Evolutionary conservation across 2,888 invertebrate genomes (phyloP), one percentile per base, ranked within the genome.

Genomic region (Brenthis ino): DNA sequence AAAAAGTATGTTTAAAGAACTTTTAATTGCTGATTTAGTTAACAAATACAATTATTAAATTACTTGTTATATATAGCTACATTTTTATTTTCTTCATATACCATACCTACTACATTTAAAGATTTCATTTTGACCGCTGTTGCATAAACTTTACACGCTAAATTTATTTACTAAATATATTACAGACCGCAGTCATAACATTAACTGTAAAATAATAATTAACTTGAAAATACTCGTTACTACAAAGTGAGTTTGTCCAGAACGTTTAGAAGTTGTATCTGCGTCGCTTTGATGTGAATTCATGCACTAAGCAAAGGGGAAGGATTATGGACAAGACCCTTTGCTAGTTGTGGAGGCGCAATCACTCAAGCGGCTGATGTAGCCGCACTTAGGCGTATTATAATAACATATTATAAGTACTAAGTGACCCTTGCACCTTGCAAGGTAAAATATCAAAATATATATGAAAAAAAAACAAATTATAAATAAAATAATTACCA

Each of bases 241-340:
- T 50, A 50, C 50, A 16, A 24, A 58, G 64, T 65, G 55, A 63
- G 68, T 67, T 67, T 66, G 67, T 65, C 72, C 69, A 58, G 69
- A 57, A 78, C 81, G 85, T 82, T 81, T 79, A 78, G 75, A 81
- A 85, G 85, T 84, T 85, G 84, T 86, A 86, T 86, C 84, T 80
- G 80, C 76, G 78, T 81, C 80, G 80, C 89, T 90, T 90, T 90
- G 89, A 91, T 87, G 89, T 89, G 81, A 83, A 81, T 76, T 78
- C 80, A 84, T 82, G 82, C 82, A 79, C 78, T 77, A 72, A 76
- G 80, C 78, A 78, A 80, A 80, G 80, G 82, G 82, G 82, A 80
- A 75, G 79, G 81, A 77, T 82, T 82, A 84, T 83, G 80, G 83
- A 82, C 81, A 78, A 79, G 80, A 80, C 82, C 85, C 86, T 85